These are phyloP conservation scores for Latheticus oryzae DNA, from an alignment of 2,888 invertebrate genomes.

Conservation along the genomic window DNA sequence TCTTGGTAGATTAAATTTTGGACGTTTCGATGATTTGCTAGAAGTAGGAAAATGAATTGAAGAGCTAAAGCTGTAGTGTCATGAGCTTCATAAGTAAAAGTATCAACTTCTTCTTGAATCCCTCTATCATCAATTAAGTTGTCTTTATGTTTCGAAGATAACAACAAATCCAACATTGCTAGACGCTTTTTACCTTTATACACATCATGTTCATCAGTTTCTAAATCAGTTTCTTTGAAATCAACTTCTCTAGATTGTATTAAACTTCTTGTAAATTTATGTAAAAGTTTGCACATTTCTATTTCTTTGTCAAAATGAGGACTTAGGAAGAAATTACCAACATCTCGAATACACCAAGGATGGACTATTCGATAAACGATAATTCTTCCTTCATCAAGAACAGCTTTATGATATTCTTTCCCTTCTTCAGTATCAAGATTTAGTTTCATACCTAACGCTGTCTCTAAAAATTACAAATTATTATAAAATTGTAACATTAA, in stretches of 20 bases:
- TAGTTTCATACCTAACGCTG: constrained; percentile 45
- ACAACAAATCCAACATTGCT: constrained; percentile 70
- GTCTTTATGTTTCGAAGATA: constrained; percentile 67
- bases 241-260: constrained; percentile 39
- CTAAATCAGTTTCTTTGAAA: constrained; percentile 43
- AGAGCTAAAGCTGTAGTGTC: constrained; percentile 66
- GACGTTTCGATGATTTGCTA: constrained; percentile 64
- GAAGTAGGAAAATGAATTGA: constrained; percentile 62
- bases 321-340: constrained; percentile 24
- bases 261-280: constrained; percentile 39
- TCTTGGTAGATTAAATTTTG: constrained; percentile 62
- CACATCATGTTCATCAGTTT: constrained; percentile 25
- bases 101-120: constrained; percentile 66
- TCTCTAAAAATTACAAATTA: constrained; percentile 26
- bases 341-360: constrained; percentile 8
- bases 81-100: constrained; percentile 62
- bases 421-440: constrained; percentile 32
- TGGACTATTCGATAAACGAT: constrained; percentile 12
- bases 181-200: constrained; percentile 63
- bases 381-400: constrained; percentile 17
- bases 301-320: neutral
- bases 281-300: constrained; percentile 21
- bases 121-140: constrained; percentile 66
- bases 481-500: neutral
- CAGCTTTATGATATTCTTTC: constrained; percentile 17